These are phyloP conservation scores for Aldabrachelys gigantea DNA, from an alignment of 2,113 vertebrate species.

Conservation along the genomic window DNA sequence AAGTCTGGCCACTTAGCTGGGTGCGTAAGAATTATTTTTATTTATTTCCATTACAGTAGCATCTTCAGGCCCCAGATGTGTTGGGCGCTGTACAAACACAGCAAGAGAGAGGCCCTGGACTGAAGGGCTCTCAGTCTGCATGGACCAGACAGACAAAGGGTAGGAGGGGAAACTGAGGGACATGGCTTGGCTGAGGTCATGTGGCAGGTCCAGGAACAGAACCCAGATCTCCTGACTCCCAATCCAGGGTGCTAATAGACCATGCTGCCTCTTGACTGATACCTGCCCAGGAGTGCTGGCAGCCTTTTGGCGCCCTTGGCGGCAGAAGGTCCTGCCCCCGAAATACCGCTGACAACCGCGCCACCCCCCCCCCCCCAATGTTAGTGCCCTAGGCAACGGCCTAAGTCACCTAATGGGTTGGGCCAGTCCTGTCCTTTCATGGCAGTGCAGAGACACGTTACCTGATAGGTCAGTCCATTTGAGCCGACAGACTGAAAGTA, in stretches of 20 bases:
- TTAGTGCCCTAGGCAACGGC: too few species aligned
- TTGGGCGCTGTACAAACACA: not conserved
- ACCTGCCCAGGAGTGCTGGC: not conserved
- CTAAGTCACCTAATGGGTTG: too few species aligned
- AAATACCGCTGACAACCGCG: too few species aligned
- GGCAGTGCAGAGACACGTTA: slow-evolving; percentile 43
- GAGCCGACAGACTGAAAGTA: slow-evolving; percentile 92
- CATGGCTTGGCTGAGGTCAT: not conserved
- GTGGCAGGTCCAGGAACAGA: not conserved
- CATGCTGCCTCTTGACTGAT: not conserved
- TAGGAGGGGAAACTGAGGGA: not conserved
- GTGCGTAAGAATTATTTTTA: not conserved
- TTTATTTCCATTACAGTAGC: not conserved
- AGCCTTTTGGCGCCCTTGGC: too few species aligned
- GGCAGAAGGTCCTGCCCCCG: too few species aligned
- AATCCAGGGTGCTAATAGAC: not conserved
- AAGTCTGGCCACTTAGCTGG: not conserved
- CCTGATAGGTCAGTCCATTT: slow-evolving; percentile 91
- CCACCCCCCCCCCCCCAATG: too few species aligned
- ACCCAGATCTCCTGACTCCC: not conserved
- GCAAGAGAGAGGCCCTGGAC: not conserved
- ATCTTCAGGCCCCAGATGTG: not conserved
- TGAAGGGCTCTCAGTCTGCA: not conserved
- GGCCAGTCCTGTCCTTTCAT: rapidly evolving
- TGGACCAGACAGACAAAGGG: not conserved